These are phyloP conservation scores for Holcopasites calliopsidis DNA, from an alignment of 1,140 invertebrate genomes.

Conservation along the genomic window DNA sequence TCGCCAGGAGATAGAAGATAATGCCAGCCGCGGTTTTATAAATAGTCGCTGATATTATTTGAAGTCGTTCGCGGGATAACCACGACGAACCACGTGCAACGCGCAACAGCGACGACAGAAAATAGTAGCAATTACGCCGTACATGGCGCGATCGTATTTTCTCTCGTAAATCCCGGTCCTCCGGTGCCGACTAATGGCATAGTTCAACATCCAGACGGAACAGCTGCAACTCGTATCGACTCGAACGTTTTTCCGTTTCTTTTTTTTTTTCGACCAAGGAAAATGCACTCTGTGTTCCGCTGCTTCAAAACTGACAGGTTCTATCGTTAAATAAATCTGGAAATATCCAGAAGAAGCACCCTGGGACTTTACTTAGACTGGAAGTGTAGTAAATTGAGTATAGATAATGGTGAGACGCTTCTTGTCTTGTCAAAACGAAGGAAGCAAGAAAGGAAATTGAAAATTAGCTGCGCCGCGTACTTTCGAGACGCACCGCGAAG, in stretches of 20 bases:
- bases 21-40: conserved; percentile 32
- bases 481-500: too few species aligned
- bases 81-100: conserved; percentile 9
- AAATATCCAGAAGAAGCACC: too few species aligned
- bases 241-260: neutral
- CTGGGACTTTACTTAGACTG: too few species aligned
- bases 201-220: neutral
- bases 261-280: too few species aligned
- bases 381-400: too few species aligned
- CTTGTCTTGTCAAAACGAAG: too few species aligned
- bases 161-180: conserved; percentile 7
- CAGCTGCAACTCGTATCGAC: neutral
- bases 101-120: conserved; percentile 19
- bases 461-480: too few species aligned
- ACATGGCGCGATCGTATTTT: conserved; percentile 43
- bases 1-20: conserved; percentile 32
- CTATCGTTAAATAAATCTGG: too few species aligned
- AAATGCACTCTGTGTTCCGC: too few species aligned
- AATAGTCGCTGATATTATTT: conserved; percentile 41
- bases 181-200: conserved; percentile 12
- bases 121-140: conserved; percentile 41
- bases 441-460: too few species aligned
- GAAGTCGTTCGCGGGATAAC: conserved; percentile 19
- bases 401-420: too few species aligned
- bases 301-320: too few species aligned